A percentile compares a stretch with the other conserved stretches of the same genome.
phyloP scores from a whole-genome alignment of 2,113 vertebrate genomes.

The Apus apus region DNA sequence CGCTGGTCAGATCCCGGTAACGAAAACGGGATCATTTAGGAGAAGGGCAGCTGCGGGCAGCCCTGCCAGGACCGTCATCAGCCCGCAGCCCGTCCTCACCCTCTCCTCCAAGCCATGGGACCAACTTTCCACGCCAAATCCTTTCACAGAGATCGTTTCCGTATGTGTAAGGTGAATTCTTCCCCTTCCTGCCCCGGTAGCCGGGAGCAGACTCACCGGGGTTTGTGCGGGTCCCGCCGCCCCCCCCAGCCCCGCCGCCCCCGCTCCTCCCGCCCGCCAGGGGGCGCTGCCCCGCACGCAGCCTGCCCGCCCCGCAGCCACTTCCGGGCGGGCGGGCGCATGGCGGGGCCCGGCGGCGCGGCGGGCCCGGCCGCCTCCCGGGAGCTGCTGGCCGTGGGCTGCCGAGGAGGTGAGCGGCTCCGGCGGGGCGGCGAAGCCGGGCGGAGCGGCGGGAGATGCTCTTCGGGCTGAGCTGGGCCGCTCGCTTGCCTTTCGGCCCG shows the following conservation, averaged over 20 bases:
- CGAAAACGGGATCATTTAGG: neutral
- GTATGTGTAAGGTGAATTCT: neutral
- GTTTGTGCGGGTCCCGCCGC: too few species aligned
- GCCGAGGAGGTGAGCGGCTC: slow-evolving; percentile 60
- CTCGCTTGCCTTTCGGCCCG: neutral
- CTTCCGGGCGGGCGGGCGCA: neutral
- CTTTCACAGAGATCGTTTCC: neutral
- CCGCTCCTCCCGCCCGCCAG: neutral
- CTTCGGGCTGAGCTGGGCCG: neutral
- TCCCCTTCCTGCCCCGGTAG: too few species aligned
- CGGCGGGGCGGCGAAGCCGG: too few species aligned
- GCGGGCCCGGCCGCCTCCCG: slow-evolving; percentile 4
- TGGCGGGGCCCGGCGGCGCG: neutral
- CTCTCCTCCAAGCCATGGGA: neutral
- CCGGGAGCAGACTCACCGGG: too few species aligned
- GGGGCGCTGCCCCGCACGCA: neutral
- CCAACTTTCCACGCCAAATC: neutral
- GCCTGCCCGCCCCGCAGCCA: accelerated
- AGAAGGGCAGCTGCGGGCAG: neutral
- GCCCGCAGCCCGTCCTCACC: neutral
- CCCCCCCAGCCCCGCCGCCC: too few species aligned
- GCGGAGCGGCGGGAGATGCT: too few species aligned
- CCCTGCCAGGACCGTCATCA: too few species aligned
- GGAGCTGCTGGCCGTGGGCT: slow-evolving; percentile 75
- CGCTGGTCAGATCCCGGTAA: neutral